Base-by-base conservation (phyloP, 2,113 vertebrate genomes). In the Myotis yumanensis region DNA sequence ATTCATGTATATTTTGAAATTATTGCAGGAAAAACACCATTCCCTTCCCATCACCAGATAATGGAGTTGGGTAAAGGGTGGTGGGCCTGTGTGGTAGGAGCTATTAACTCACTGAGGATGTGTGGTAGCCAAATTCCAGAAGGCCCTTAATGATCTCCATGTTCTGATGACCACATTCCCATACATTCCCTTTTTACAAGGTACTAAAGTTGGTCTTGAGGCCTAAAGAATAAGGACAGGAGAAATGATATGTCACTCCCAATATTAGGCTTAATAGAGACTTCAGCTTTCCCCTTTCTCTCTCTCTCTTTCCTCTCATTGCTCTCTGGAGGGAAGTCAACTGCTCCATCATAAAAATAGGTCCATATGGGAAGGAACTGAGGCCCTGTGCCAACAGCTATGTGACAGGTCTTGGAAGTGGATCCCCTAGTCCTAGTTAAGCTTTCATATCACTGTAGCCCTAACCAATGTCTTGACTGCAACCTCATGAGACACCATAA, bases 201-300 rank as follows among this genome's bases (percentile, higher is more conserved):
- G 3, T 8, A 48, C 16, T 57, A 28, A 54, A 48, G 0, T 32
- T 48, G 2, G 20, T 64, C 52, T 83, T 4, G 30, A n/a, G 11
- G 64, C 46, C 12, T 5, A 88, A 48, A 76, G 43, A 77, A 71
- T n/a, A 71, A 71, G 20, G 40, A 20, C 32, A 91, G 2, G n/a
- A 23, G 9, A 69, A 8, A 54, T 71, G 2, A 10, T 22, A 11
- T 82, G 17, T 35, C 80, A 72, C 11, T 28, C 86, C 40, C 15
- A 62, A 76, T 12, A 54, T 69, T 80, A 73, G 14, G 7, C 77
- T 90, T 66, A 35, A 43, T 18, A 52, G 51, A 30, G 4, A 30
- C 1, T 32, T 2, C 0, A 8, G 43, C 40, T 64, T 37, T 6
- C 5, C 14, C 9, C 7, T 37, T 4, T 69, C 7, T 22, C 35